phyloP scores from a whole-genome alignment of 2,797 vertebrate genomes.

The Rhynchotus rufescens region DNA sequence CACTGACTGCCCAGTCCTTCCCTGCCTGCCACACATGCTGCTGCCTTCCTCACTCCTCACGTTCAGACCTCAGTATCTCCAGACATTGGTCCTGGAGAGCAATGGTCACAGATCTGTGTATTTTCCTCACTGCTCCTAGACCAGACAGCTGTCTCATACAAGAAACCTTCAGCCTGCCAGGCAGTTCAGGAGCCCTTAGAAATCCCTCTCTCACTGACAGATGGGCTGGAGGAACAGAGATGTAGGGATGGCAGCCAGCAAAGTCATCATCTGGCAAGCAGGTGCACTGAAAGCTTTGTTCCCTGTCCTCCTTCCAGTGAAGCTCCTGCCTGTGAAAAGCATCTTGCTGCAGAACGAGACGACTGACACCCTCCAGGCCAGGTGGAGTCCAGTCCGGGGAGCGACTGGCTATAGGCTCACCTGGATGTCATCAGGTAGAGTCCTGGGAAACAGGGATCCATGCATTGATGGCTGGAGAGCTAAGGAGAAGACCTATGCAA shows the following conservation, averaged over 20 bases:
- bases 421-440: slow-evolving; percentile 86
- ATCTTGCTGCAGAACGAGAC: slow-evolving; percentile 88
- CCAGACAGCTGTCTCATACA: background rate
- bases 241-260: background rate
- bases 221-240: background rate
- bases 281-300: background rate
- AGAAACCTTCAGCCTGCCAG: background rate
- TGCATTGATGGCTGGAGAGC: background rate
- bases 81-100: background rate
- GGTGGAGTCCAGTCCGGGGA: slow-evolving; percentile 86
- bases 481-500: background rate
- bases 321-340: slow-evolving; percentile 83
- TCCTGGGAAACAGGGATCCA: background rate
- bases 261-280: background rate
- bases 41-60: too few species aligned
- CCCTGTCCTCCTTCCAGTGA: slow-evolving; percentile 79
- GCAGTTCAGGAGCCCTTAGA: background rate
- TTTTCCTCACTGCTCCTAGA: background rate
- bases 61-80: background rate
- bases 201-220: background rate
- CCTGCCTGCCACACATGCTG: too few species aligned
- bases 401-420: slow-evolving; percentile 91
- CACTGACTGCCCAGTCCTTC: too few species aligned
- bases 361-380: slow-evolving; percentile 87
- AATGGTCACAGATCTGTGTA: fast-evolving